These are phyloP conservation scores for Drosophila austrosaltans DNA, from an alignment of 2,888 invertebrate genomes.

Conservation along the genomic window DNA sequence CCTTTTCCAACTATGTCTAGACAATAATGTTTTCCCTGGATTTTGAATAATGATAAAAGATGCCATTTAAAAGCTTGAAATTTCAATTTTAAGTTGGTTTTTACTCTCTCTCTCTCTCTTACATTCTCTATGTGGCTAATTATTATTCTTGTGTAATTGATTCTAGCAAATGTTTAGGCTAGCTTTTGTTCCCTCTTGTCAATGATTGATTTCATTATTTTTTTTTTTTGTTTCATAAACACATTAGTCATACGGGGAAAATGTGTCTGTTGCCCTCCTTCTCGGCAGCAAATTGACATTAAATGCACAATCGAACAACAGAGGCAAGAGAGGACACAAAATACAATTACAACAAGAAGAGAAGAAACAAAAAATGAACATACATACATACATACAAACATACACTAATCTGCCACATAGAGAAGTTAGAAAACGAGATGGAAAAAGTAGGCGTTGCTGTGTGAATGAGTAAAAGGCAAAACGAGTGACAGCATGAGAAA, in stretches of 20 bases:
- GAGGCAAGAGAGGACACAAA: constrained; percentile 15
- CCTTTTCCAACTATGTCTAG: constrained; percentile 37
- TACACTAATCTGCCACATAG: constrained; percentile 64
- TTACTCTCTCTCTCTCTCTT: not conserved
- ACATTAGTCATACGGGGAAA: constrained; percentile 34
- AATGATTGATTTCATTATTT: constrained; percentile 62
- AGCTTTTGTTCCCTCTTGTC: not conserved
- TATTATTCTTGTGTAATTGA: constrained; percentile 54
- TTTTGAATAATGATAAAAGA: not conserved
- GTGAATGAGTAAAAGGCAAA: constrained; percentile 46
- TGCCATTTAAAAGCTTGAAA: not conserved
- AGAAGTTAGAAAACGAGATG: constrained; percentile 4
- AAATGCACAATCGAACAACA: constrained; percentile 71
- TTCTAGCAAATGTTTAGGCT: constrained; percentile 3
- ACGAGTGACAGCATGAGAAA: constrained; percentile 74
- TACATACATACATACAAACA: constrained; percentile 38
- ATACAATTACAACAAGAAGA: constrained; percentile 11
- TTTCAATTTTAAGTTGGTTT: constrained; percentile 10
- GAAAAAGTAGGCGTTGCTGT: constrained; percentile 59
- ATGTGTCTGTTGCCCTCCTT: not conserved
- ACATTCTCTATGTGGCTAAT: constrained; percentile 42
- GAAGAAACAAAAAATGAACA: constrained; percentile 15
- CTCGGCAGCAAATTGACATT: constrained; percentile 60
- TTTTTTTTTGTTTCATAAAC: constrained; percentile 16
- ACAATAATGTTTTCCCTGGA: constrained; percentile 12